Evolutionary conservation across 1,140 invertebrate genomes (phyloP).

Genomic region (Drosophila prosaltans): DNA sequence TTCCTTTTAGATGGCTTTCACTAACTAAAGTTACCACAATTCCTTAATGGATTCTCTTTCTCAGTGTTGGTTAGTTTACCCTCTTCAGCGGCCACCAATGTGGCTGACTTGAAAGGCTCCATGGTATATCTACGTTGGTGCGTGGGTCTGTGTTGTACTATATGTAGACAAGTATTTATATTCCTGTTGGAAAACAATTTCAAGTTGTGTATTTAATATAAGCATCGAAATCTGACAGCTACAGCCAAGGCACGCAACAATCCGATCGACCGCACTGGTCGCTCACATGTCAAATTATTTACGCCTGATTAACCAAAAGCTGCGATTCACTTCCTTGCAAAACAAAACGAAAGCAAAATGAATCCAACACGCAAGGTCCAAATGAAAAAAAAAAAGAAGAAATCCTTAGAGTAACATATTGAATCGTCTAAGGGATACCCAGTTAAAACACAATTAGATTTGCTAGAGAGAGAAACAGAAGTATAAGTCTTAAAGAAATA

Average conservation of each 20-base stretch:
- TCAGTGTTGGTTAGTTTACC: background rate
- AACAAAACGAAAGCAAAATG: slow-evolving; percentile 61
- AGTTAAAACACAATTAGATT: background rate
- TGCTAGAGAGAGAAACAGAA: too few species aligned
- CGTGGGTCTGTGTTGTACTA: background rate
- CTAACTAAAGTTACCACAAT: background rate
- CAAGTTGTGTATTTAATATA: background rate
- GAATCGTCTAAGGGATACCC: background rate
- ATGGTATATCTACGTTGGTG: background rate
- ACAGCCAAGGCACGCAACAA: slow-evolving; percentile 24
- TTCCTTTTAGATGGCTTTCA: background rate
- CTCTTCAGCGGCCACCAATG: background rate
- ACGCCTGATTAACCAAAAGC: slow-evolving; percentile 64
- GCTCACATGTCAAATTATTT: slow-evolving; percentile 62
- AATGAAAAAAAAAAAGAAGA: background rate
- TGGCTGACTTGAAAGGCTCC: background rate
- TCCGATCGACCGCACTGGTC: slow-evolving; percentile 35
- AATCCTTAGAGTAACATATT: background rate
- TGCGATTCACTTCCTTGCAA: slow-evolving; percentile 30
- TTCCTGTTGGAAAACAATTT: background rate
- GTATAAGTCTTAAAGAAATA: too few species aligned
- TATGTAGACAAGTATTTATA: background rate
- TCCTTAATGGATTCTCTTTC: background rate
- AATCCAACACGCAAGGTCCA: slow-evolving; percentile 52
- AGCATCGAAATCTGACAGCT: slow-evolving; percentile 29